A percentile compares a stretch with the other conserved stretches of the same genome.
Conservation (phyloP, 1,140 invertebrate genomes). For the Drosophila melanica region DNA sequence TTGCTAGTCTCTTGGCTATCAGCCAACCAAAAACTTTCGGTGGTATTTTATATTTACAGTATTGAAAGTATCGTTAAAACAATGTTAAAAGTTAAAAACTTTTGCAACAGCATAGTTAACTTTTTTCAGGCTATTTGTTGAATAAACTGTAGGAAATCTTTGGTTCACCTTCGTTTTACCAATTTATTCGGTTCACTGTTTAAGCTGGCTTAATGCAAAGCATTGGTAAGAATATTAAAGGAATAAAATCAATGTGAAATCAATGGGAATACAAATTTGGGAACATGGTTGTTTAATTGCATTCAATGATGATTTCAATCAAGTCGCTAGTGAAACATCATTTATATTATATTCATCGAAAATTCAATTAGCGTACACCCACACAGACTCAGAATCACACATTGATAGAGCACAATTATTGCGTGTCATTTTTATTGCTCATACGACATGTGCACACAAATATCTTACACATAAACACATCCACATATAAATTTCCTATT, state of each 20-base stretch:
- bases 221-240: neutral
- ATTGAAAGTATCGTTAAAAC: no score
- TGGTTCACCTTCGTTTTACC: no score
- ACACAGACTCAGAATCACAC: neutral
- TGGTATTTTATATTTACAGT: no score
- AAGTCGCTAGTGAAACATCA: constrained; percentile 8
- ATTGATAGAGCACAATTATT: constrained; percentile 48
- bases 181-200: no score
- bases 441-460: constrained; percentile 73
- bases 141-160: no score
- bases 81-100: no score
- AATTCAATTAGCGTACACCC: constrained; percentile 66
- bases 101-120: no score
- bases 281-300: neutral
- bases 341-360: constrained; percentile 45
- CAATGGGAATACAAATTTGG: neutral
- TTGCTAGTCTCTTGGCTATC: no score
- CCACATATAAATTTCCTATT: constrained; percentile 15
- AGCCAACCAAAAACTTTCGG: no score
- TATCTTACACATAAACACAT: constrained; percentile 26
- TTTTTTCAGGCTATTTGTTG: no score
- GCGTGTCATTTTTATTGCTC: constrained; percentile 70
- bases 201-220: no score
- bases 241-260: neutral
- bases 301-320: constrained; percentile 15